Percentiles rank a stretch among this genome's conserved stretches.
These are phyloP conservation scores for Goniozus legneri DNA, from an alignment of 1,140 invertebrate genomes.

Conservation along the genomic window DNA sequence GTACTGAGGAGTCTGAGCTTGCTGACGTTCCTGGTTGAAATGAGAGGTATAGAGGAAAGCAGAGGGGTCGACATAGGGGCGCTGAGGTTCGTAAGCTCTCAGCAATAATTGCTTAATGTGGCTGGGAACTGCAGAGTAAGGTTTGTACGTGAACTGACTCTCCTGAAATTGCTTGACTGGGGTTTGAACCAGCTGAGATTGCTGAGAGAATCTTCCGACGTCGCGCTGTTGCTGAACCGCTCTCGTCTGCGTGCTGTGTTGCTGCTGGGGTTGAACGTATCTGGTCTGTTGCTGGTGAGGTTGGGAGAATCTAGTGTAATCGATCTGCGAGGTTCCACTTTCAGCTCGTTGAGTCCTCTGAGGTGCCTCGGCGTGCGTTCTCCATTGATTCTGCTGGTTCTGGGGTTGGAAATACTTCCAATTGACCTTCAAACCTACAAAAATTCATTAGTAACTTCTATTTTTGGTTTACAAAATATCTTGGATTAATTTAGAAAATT, in stretches of 20 bases:
- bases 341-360: constrained; percentile 27
- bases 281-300: constrained; percentile 3
- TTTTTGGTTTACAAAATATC: background rate
- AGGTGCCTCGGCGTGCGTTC: constrained; percentile 17
- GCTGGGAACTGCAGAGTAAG: constrained; percentile 32
- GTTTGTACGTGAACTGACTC: constrained; percentile 26
- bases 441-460: background rate
- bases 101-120: constrained; percentile 40
- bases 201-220: background rate
- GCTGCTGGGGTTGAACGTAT: background rate
- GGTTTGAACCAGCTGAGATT: background rate
- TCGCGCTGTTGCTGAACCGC: background rate
- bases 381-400: constrained; percentile 29
- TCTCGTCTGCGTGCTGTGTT: constrained; percentile 1
- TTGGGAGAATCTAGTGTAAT: background rate
- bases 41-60: constrained; percentile 35
- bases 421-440: constrained; percentile 36
- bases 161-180: background rate
- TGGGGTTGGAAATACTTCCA: constrained; percentile 35
- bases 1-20: background rate
- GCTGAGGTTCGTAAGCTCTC: constrained; percentile 35
- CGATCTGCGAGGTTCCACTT: background rate
- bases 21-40: constrained; percentile 7
- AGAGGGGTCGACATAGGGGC: constrained; percentile 38
- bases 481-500: background rate